A percentile compares a stretch with the other conserved stretches of the same genome.
phyloP scores from a whole-genome alignment of 2,888 invertebrate species.

The Drosophila subquinaria region DNA sequence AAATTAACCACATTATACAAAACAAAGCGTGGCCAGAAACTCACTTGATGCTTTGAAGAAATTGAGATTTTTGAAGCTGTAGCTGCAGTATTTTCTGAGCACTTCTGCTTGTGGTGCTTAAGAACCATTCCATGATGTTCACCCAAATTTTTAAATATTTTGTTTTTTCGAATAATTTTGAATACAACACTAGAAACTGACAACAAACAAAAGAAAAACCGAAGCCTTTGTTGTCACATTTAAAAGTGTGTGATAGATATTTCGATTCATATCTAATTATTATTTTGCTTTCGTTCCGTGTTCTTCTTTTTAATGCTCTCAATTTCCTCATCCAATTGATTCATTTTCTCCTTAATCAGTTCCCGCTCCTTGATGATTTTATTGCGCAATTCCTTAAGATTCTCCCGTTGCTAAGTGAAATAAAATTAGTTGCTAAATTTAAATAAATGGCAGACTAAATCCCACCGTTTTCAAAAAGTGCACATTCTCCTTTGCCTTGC shows the following conservation, averaged over 20 bases:
- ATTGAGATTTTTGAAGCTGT: not conserved
- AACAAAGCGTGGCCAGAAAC: not conserved
- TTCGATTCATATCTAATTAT: not conserved
- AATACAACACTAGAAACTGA: not conserved
- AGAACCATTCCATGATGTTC: slow-evolving; percentile 14
- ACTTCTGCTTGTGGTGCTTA: slow-evolving; percentile 2
- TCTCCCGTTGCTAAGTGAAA: slow-evolving; percentile 49
- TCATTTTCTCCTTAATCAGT: slow-evolving; percentile 29
- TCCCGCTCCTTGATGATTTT: slow-evolving; percentile 50
- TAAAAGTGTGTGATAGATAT: not conserved
- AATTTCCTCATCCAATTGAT: slow-evolving; percentile 37
- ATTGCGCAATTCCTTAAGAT: slow-evolving; percentile 45
- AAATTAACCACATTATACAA: not conserved
- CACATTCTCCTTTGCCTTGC: slow-evolving; percentile 62
- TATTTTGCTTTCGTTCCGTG: slow-evolving; percentile 2
- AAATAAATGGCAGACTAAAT: not conserved
- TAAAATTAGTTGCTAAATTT: not conserved
- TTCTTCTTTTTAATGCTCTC: slow-evolving; percentile 38
- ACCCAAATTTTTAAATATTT: slow-evolving; percentile 1
- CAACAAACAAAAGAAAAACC: slow-evolving; percentile 2
- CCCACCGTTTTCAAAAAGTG: slow-evolving; percentile 50
- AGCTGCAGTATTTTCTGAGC: not conserved
- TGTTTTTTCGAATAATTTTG: not conserved
- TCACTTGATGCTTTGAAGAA: slow-evolving; percentile 3
- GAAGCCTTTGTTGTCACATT: not conserved